phyloP scores from a whole-genome alignment of 64 coral and sea anemone species.

The Stichodactyla mertensii region DNA sequence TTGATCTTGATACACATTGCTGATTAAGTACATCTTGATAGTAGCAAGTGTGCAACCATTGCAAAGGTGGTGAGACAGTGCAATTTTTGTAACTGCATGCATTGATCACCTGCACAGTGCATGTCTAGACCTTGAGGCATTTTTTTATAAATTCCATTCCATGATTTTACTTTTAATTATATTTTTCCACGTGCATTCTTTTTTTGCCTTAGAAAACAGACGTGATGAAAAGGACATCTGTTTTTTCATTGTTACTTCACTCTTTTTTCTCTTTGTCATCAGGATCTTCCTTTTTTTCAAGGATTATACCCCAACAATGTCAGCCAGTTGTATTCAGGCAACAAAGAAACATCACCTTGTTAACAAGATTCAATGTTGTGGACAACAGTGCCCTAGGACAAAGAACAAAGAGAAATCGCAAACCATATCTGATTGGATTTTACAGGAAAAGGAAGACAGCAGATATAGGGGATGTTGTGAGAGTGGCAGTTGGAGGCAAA shows the following conservation, averaged over 20 bases:
- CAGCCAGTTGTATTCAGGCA: neutral
- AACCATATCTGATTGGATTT: constrained; percentile 93
- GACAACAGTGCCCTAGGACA: constrained; percentile 90
- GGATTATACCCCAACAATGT: neutral
- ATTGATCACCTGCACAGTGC: too few relatives aligned
- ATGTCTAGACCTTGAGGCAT: too few relatives aligned
- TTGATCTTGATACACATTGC: too few relatives aligned
- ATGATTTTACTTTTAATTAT: too few relatives aligned
- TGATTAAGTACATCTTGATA: too few relatives aligned
- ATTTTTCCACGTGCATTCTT: too few relatives aligned
- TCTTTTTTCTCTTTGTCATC: neutral
- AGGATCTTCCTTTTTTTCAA: constrained; percentile 6
- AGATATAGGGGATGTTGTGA: constrained; percentile 91
- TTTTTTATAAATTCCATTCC: too few relatives aligned
- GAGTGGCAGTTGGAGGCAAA: constrained; percentile 87
- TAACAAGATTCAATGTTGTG: constrained; percentile 94
- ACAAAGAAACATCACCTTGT: constrained; percentile 67
- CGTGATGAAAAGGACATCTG: neutral
- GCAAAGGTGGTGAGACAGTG: too few relatives aligned
- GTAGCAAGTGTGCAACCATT: too few relatives aligned
- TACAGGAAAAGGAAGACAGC: constrained; percentile 94
- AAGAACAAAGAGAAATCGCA: constrained; percentile 80
- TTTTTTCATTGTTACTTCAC: neutral
- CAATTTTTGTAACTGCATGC: too few relatives aligned
- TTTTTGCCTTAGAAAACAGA: too few relatives aligned